phyloP scores from a whole-genome alignment of 2,888 invertebrate genomes.

The Himalopsyche anomala region DNA sequence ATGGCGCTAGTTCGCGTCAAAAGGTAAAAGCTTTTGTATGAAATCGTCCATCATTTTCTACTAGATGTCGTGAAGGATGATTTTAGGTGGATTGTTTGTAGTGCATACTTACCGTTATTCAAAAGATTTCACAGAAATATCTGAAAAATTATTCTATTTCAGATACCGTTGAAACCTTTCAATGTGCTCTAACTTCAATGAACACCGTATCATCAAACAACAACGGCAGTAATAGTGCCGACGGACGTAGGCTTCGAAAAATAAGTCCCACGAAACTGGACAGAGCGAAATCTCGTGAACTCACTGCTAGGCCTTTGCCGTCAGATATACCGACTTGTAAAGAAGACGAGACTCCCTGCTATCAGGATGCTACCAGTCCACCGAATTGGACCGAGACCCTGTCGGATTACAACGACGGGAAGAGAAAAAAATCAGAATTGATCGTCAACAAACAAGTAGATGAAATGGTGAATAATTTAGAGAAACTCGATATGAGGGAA shows the following conservation, averaged over 20 bases:
- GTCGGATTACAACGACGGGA: conserved; percentile 68
- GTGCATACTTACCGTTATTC: too few relatives aligned
- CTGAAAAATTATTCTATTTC: conserved; percentile 66
- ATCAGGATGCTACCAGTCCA: conserved; percentile 74
- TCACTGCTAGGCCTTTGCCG: conserved; percentile 77
- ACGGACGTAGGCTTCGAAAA: conserved; percentile 69
- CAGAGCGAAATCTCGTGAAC: conserved; percentile 79
- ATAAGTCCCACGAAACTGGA: conserved; percentile 72
- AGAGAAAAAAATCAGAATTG: conserved; percentile 66
- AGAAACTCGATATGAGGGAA: conserved; percentile 72
- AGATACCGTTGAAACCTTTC: conserved; percentile 78
- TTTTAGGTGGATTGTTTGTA: too few relatives aligned
- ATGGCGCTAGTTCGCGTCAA: too few relatives aligned
- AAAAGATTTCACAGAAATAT: too few relatives aligned
- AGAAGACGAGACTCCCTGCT: conserved; percentile 76
- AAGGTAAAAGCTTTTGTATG: too few relatives aligned
- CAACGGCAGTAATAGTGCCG: conserved; percentile 58
- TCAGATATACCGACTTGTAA: conserved; percentile 72
- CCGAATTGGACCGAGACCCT: conserved; percentile 74
- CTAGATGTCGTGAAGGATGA: too few relatives aligned
- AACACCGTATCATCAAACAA: conserved; percentile 68
- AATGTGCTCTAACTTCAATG: conserved; percentile 72
- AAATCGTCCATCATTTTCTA: too few relatives aligned
- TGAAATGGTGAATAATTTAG: conserved; percentile 65
- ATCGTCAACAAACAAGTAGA: conserved; percentile 67